phyloP scores from a whole-genome alignment of 1,140 invertebrate species.

The Sarcophaga peregrina region DNA sequence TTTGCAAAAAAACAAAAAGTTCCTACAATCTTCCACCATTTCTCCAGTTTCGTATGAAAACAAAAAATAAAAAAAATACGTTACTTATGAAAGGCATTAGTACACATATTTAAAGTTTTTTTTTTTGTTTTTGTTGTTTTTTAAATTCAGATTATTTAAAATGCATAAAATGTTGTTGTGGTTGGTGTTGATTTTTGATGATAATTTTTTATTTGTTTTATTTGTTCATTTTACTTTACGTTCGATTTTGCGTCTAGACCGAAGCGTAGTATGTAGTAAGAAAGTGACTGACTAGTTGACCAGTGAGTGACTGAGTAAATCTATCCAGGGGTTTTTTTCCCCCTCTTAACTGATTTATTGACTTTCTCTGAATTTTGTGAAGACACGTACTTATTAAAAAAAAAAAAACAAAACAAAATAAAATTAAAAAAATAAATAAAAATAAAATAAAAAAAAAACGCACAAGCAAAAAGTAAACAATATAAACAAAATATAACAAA shows the following conservation, averaged over 20 bases:
- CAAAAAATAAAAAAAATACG: too few species aligned
- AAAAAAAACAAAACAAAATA: not conserved
- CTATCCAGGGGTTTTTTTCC: conserved; percentile 11
- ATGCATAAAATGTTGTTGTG: not conserved
- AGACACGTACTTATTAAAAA: conserved; percentile 30
- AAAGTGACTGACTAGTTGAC: not conserved
- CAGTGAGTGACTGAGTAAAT: not conserved
- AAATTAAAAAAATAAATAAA: too few species aligned
- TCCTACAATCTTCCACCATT: too few species aligned
- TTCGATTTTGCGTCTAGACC: not conserved
- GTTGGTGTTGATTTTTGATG: not conserved
- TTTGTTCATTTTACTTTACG: not conserved
- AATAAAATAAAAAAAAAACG: conserved; percentile 12
- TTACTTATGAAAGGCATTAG: too few species aligned
- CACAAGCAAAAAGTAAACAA: not conserved
- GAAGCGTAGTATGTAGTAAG: not conserved
- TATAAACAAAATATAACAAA: not conserved
- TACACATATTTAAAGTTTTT: not conserved
- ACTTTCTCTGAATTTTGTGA: conserved; percentile 36
- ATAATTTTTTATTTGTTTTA: too few species aligned
- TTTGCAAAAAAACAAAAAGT: not conserved
- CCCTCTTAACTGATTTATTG: conserved; percentile 40
- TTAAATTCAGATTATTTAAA: not conserved
- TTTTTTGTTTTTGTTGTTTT: too few species aligned
- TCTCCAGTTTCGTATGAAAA: too few species aligned